phyloP scores from a whole-genome alignment of 1,140 invertebrate species.

The Tetramorium parvispinum region DNA sequence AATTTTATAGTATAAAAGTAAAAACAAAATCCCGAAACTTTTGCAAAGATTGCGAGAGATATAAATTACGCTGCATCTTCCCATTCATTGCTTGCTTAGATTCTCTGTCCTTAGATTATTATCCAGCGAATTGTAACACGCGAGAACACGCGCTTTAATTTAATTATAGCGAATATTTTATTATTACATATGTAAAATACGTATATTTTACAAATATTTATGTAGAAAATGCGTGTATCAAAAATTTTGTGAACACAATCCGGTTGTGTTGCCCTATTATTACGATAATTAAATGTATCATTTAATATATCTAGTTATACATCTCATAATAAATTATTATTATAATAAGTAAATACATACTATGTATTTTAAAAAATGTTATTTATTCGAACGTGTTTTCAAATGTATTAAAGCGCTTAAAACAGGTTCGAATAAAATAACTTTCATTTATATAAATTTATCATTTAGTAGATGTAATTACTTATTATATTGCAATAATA shows the following conservation, averaged over 20 bases:
- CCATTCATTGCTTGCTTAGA: background rate
- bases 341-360: constrained; percentile 24
- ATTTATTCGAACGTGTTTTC: background rate
- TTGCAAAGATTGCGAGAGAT: background rate
- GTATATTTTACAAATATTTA: constrained; percentile 33
- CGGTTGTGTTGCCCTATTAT: constrained; percentile 6
- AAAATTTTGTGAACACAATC: constrained; percentile 38
- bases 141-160: constrained; percentile 42
- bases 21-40: constrained; percentile 6
- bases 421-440: constrained; percentile 9
- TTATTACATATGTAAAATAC: constrained; percentile 15
- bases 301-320: background rate
- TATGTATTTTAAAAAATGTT: background rate
- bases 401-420: background rate
- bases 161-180: constrained; percentile 19
- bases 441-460: background rate
- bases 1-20: constrained; percentile 2
- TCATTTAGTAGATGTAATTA: constrained; percentile 11
- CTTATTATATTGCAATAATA: constrained; percentile 25
- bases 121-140: constrained; percentile 13
- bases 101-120: constrained; percentile 36
- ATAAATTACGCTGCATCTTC: background rate
- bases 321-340: constrained; percentile 18
- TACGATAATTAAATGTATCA: constrained; percentile 27
- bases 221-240: constrained; percentile 31